Conservation (phyloP, 2,113 vertebrate species). For the Bagarius yarrelli region DNA sequence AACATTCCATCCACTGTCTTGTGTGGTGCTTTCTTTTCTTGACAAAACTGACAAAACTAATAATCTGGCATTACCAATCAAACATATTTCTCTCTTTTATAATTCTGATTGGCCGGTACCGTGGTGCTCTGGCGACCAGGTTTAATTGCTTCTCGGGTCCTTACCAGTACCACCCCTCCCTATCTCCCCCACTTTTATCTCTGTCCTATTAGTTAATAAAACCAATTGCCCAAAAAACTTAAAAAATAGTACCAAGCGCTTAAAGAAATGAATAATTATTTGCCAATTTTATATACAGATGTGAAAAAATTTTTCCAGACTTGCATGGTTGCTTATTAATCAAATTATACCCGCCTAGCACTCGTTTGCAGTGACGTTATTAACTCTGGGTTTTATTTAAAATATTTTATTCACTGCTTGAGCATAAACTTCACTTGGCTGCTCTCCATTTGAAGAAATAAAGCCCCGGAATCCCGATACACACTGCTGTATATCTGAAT, state of each 20-base stretch:
- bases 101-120: too few relatives aligned
- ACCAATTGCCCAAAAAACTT: too few relatives aligned
- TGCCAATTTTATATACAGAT: background rate
- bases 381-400: background rate
- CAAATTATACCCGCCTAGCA: background rate
- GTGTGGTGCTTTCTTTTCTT: background rate
- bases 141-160: too few relatives aligned
- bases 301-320: background rate
- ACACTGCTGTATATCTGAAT: constrained; percentile 36
- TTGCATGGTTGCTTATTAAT: constrained; percentile 4
- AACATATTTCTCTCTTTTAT: constrained; percentile 37
- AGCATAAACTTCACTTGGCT: background rate
- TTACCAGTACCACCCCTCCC: too few relatives aligned
- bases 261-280: background rate
- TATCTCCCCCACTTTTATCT: too few relatives aligned
- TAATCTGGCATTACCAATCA: constrained; percentile 26
- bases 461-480: constrained; percentile 22
- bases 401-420: constrained; percentile 13
- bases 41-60: constrained; percentile 31
- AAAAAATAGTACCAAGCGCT: background rate
- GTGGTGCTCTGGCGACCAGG: too few relatives aligned
- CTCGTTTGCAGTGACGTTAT: background rate
- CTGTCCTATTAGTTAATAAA: too few relatives aligned
- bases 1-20: background rate
- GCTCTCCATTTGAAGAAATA: background rate